phyloP scores from a whole-genome alignment of 2,888 invertebrate species.

The Euclidia mi region DNA sequence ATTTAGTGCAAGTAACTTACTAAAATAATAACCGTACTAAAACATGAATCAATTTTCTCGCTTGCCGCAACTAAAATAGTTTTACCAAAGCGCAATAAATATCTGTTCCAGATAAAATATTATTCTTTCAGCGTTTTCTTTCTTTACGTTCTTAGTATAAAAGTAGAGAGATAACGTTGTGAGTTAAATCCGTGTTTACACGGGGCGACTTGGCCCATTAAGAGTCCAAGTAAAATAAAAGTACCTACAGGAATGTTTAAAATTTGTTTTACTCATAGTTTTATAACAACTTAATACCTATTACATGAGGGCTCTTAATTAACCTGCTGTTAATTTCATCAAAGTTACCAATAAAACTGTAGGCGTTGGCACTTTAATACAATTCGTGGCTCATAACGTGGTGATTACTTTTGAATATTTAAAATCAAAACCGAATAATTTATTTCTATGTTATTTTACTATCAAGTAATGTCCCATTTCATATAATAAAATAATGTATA shows the following conservation, averaged over 20 bases:
- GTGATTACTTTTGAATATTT: slow-evolving; percentile 37
- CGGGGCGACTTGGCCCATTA: slow-evolving; percentile 39
- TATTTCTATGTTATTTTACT: too few species aligned
- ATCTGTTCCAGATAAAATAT: slow-evolving; percentile 45
- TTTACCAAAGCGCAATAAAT: slow-evolving; percentile 42
- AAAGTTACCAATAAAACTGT: slow-evolving; percentile 37
- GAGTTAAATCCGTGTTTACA: slow-evolving; percentile 57
- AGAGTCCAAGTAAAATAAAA: slow-evolving; percentile 34
- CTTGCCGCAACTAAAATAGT: slow-evolving; percentile 39
- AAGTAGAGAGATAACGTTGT: slow-evolving; percentile 42
- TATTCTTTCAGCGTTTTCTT: slow-evolving; percentile 45
- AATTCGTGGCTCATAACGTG: slow-evolving; percentile 28
- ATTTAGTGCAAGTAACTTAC: slow-evolving; percentile 15
- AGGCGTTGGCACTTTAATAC: slow-evolving; percentile 40
- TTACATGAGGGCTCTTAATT: slow-evolving; percentile 33
- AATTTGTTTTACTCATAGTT: slow-evolving; percentile 37
- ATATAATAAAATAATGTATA: too few species aligned
- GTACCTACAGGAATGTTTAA: slow-evolving; percentile 26
- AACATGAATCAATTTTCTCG: slow-evolving; percentile 29
- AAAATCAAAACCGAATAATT: slow-evolving; percentile 20
- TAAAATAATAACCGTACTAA: slow-evolving; percentile 30
- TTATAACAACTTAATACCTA: slow-evolving; percentile 18
- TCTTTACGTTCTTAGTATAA: slow-evolving; percentile 38
- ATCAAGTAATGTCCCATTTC: too few species aligned
- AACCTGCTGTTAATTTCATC: slow-evolving; percentile 39